Percentiles rank a stretch among this genome's conserved stretches.
These are phyloP conservation scores for Camponotus pennsylvanicus DNA, from an alignment of 1,140 invertebrate species.

Conservation along the genomic window DNA sequence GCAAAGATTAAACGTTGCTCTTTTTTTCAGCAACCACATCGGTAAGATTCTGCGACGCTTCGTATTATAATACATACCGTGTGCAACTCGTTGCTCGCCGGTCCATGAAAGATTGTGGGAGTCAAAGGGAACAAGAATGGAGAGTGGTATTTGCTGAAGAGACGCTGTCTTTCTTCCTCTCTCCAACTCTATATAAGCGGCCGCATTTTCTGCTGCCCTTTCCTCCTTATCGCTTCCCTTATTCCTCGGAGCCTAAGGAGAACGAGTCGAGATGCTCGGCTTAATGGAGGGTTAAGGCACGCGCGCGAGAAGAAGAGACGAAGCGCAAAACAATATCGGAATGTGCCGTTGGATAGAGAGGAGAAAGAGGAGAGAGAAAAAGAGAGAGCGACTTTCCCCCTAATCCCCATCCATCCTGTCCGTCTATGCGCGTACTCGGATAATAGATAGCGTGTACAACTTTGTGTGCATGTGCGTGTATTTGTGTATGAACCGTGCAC, in stretches of 20 bases:
- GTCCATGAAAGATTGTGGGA: conserved; percentile 58
- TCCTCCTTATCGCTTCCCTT: not conserved
- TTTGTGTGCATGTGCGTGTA: not conserved
- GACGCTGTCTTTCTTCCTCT: not conserved
- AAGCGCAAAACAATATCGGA: conserved; percentile 66
- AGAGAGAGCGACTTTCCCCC: conserved; percentile 24
- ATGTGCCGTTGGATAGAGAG: conserved; percentile 51
- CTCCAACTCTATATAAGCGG: not conserved
- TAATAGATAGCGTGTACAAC: conserved; percentile 56
- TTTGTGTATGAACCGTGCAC: not conserved
- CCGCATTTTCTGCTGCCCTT: conserved; percentile 12
- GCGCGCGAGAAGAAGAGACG: conserved; percentile 46
- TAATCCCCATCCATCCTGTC: not conserved
- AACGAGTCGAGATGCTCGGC: conserved; percentile 58
- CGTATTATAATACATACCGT: conserved; percentile 11
- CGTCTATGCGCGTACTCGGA: not conserved
- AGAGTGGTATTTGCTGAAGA: conserved; percentile 45
- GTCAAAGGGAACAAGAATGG: conserved; percentile 53
- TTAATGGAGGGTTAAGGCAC: conserved; percentile 72
- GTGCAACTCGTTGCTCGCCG: conserved; percentile 15
- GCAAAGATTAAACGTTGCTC: not conserved
- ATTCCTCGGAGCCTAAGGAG: conserved; percentile 24
- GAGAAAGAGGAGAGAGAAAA: too few species aligned
- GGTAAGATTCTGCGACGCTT: conserved; percentile 43
- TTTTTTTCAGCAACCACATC: conserved; percentile 5